Conservation (phyloP, 1,140 invertebrate species). For the Cataglyphis hispanica region DNA sequence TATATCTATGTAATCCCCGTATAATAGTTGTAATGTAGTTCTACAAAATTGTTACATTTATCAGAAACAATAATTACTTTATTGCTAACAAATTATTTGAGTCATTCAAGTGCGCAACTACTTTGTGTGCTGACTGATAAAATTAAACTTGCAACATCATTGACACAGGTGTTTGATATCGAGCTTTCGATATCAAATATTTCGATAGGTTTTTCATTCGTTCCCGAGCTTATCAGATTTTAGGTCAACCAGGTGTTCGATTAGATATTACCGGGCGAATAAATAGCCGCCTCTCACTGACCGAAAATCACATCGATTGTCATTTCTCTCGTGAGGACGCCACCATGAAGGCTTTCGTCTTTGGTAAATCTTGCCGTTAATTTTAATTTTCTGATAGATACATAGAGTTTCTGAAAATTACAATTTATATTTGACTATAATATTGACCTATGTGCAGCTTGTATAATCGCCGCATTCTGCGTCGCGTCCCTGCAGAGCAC, state of each 20-base stretch:
- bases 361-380: constrained; percentile 46
- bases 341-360: constrained; percentile 50
- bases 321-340: not conserved
- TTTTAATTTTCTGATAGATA: not conserved
- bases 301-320: not conserved
- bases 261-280: constrained; percentile 71
- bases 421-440: not conserved
- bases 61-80: constrained; percentile 16
- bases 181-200: too few species aligned
- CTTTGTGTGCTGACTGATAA: not conserved
- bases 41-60: not conserved
- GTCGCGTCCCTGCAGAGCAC: constrained; percentile 71
- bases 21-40: too few species aligned
- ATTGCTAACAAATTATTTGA: not conserved
- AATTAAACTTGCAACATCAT: constrained; percentile 46
- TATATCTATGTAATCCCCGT: not conserved
- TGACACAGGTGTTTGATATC: constrained; percentile 23
- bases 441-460: constrained; percentile 54
- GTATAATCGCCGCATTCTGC: constrained; percentile 64
- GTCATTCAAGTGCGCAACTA: not conserved
- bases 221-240: constrained; percentile 1
- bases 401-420: not conserved
- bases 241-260: constrained; percentile 45
- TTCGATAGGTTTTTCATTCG: not conserved
- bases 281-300: constrained; percentile 60